Percentiles rank a stretch among this genome's conserved stretches.
Evolutionary conservation across 64 coral and sea anemone species (phyloP).

Genomic region (Orbicella faveolata): DNA sequence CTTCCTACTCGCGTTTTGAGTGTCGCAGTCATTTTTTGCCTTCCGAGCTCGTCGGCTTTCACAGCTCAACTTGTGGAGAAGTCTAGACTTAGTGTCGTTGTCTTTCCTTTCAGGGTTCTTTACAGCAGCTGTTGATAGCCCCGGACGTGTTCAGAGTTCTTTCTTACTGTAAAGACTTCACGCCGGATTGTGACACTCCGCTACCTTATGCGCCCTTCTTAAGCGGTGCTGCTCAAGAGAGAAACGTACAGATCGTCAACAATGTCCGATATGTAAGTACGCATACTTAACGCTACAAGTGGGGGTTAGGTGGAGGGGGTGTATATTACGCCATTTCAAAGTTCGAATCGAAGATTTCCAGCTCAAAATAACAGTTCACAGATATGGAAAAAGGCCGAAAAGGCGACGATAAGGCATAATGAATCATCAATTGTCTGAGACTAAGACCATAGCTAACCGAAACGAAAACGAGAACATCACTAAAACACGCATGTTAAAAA

Average conservation of each 20-base stretch:
- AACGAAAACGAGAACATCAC: too few species aligned
- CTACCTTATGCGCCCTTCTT: constrained; percentile 45
- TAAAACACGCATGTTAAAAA: too few species aligned
- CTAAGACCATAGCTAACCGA: too few species aligned
- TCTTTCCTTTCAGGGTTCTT: constrained; percentile 32
- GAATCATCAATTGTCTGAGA: too few species aligned
- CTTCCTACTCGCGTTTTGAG: too few species aligned
- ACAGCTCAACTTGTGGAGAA: background rate
- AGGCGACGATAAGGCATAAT: too few species aligned
- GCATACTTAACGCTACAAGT: background rate
- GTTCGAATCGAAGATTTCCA: background rate
- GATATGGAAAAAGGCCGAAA: too few species aligned
- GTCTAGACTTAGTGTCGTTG: background rate
- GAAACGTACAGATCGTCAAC: constrained; percentile 34
- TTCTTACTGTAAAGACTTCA: constrained; percentile 48
- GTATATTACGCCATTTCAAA: background rate
- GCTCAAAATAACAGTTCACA: background rate
- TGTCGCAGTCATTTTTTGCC: too few species aligned
- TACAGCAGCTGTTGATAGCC: constrained; percentile 54
- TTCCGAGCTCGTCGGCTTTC: too few species aligned
- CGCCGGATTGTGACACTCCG: constrained; percentile 49
- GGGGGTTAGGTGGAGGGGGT: background rate
- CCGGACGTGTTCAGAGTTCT: constrained; percentile 37
- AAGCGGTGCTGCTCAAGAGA: constrained; percentile 29
- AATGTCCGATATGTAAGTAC: constrained; percentile 70